phyloP scores from a whole-genome alignment of 2,888 invertebrate genomes.

The Antheraea yamamai region DNA sequence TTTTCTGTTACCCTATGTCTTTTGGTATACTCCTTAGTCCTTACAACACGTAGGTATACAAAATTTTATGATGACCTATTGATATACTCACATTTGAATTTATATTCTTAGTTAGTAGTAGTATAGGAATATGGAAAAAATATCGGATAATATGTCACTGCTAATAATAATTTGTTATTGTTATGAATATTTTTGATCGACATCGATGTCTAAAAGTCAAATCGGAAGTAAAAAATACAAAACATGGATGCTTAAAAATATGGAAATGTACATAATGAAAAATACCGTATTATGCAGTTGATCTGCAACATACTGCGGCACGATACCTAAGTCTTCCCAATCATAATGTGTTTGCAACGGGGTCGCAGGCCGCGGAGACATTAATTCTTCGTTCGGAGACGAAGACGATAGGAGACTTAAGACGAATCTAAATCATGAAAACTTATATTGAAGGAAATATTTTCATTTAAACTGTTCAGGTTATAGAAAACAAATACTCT shows the following conservation, averaged over 20 bases:
- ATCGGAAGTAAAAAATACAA: too few species aligned
- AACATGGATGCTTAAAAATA: background rate
- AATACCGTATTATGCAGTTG: conserved; percentile 87
- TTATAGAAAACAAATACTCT: background rate
- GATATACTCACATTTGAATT: too few species aligned
- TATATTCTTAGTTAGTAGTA: too few species aligned
- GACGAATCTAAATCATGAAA: conserved; percentile 53
- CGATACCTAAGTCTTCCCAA: conserved; percentile 85
- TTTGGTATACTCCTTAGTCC: too few species aligned
- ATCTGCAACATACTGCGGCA: conserved; percentile 83
- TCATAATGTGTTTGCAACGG: conserved; percentile 62
- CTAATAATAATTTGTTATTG: too few species aligned
- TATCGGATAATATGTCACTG: too few species aligned
- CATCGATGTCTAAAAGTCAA: too few species aligned
- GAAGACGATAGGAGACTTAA: conserved; percentile 66
- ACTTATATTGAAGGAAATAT: conserved; percentile 15
- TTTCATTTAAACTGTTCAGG: background rate
- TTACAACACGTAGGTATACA: too few species aligned
- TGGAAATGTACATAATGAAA: background rate
- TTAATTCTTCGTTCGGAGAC: conserved; percentile 51
- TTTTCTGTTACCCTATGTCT: too few species aligned
- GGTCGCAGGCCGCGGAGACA: conserved; percentile 60
- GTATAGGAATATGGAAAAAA: too few species aligned
- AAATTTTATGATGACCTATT: too few species aligned
- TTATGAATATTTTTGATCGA: too few species aligned